These are phyloP conservation scores for Coranthus polyacanthus DNA, from an alignment of 2,797 vertebrate genomes.

Conservation along the genomic window DNA sequence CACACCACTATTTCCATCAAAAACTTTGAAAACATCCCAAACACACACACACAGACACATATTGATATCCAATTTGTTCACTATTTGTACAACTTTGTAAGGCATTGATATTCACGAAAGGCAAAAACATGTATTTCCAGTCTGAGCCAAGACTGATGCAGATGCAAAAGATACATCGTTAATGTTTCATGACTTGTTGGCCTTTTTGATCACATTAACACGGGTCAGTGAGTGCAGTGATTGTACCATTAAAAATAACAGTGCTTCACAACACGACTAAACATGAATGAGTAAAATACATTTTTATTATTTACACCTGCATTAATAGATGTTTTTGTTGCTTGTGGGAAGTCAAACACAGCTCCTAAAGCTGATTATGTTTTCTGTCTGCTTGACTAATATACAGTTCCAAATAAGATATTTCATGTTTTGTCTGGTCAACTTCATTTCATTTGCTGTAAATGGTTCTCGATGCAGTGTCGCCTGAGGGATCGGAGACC, in stretches of 20 bases:
- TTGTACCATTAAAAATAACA: not conserved
- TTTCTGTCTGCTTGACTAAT: too few relatives aligned
- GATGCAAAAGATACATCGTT: not conserved
- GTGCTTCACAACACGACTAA: not conserved
- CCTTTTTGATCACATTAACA: not conserved
- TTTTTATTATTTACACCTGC: not conserved
- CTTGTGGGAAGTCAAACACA: too few relatives aligned
- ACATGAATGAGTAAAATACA: not conserved
- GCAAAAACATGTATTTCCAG: conserved; percentile 28
- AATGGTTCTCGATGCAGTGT: too few relatives aligned
- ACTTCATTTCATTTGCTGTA: too few relatives aligned
- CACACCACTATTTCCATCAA: conserved; percentile 50
- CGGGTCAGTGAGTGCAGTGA: too few relatives aligned
- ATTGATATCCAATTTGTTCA: conserved; percentile 45
- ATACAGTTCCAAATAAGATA: too few relatives aligned
- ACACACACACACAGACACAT: conserved; percentile 14
- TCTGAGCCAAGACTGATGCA: conserved; percentile 8
- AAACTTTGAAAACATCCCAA: conserved; percentile 41
- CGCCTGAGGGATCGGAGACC: too few relatives aligned
- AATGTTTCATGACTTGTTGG: not conserved
- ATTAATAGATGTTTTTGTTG: not conserved
- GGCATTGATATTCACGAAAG: conserved; percentile 46
- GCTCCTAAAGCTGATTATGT: too few relatives aligned
- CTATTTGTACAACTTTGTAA: conserved; percentile 35
- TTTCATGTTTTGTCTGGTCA: too few relatives aligned